Conservation (phyloP, 2,113 vertebrate genomes). For the Sebastes schlegelii region DNA sequence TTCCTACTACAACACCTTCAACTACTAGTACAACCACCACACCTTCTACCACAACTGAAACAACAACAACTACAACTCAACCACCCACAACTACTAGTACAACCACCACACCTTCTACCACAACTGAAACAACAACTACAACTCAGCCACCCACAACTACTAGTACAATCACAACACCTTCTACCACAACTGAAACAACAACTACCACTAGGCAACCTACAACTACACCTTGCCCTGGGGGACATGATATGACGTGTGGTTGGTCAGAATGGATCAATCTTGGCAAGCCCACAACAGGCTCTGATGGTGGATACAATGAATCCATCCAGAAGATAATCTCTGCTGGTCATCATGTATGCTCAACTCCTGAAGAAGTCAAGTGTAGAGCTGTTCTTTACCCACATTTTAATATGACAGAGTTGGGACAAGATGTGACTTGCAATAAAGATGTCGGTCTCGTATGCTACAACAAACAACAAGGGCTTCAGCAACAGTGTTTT, state of each 20-base stretch:
- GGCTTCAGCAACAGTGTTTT: conserved; percentile 61
- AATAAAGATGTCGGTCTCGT: conserved; percentile 50
- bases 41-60: too few relatives aligned
- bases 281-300: conserved; percentile 41
- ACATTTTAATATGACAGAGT: neutral
- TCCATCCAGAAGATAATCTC: conserved; percentile 31
- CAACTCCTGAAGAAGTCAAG: conserved; percentile 21
- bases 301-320: conserved; percentile 53
- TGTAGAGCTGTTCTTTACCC: conserved; percentile 58
- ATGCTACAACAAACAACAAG: conserved; percentile 77
- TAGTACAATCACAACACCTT: neutral
- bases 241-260: neutral
- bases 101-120: neutral
- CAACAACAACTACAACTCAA: too few relatives aligned
- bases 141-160: neutral
- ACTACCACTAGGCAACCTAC: neutral
- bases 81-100: too few relatives aligned
- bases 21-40: neutral
- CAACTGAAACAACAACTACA: neutral
- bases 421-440: conserved; percentile 68
- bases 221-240: neutral
- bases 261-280: conserved; percentile 54
- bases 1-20: neutral
- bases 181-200: neutral
- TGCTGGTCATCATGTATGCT: conserved; percentile 31